A percentile compares a stretch with the other conserved stretches of the same genome.
These are phyloP conservation scores for Melopsittacus undulatus DNA, from an alignment of 2,797 vertebrate genomes.

Conservation along the genomic window DNA sequence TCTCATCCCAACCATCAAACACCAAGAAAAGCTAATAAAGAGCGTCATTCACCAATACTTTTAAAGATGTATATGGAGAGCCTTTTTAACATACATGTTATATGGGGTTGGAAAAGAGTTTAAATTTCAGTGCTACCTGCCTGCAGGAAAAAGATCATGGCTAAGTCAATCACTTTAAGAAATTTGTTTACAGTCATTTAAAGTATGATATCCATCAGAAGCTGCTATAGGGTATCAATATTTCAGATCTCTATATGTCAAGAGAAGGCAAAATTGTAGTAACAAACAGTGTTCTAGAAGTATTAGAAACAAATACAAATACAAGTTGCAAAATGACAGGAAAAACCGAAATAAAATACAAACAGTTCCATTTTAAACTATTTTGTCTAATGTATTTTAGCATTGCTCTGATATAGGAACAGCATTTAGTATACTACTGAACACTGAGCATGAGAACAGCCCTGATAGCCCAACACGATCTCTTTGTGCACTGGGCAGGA, in stretches of 20 bases:
- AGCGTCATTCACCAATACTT: neutral
- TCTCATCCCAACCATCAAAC: neutral
- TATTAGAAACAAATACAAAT: neutral
- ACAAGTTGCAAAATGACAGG: neutral
- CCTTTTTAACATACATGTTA: neutral
- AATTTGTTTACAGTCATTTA: neutral
- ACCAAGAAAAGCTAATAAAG: neutral
- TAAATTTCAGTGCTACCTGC: neutral
- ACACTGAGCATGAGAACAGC: neutral
- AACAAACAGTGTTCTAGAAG: neutral
- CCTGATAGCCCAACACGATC: neutral
- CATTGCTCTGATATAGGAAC: neutral
- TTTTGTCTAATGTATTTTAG: neutral
- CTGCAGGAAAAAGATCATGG: neutral
- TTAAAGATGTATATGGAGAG: neutral
- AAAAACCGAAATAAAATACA: neutral
- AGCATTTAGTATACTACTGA: neutral
- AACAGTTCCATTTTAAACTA: neutral
- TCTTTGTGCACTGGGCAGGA: neutral
- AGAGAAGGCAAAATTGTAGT: neutral
- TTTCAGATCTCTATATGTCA: neutral
- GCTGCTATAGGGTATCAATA: neutral
- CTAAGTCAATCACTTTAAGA: neutral
- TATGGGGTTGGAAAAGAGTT: neutral
- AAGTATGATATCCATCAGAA: neutral